Evolutionary conservation across 2,888 invertebrate genomes (phyloP), one percentile per base, ranked within the genome.

Genomic region (Cheilosia vernalis): DNA sequence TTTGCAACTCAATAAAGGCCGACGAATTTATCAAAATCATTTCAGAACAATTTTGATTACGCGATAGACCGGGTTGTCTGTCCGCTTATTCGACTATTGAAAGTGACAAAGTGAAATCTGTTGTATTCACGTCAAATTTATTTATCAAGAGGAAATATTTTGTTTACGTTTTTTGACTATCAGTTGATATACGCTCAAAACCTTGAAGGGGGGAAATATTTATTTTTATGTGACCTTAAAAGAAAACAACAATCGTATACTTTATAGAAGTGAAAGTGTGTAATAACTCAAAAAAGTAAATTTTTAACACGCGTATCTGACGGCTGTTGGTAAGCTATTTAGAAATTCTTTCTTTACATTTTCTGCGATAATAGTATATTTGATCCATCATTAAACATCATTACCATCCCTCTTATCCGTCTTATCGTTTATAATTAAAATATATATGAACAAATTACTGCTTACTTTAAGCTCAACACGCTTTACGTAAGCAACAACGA

Each of bases 11-110:
- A 83, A 83, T 83, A 83, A 73, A 83, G 67, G 17, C 51, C 56
- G 56, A 73, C 30, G 79, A 73, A 40, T 56, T 73, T 61, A 67
- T 78, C 56, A 73, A 56, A 63, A 67, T 49, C 67, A 56, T 61
- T 73, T 83, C 78, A 83, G 83, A 83, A 73, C 27, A 72, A 44
- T 67, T 78, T 61, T 72, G 61, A 78, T 56, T 63, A 67, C 40
- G 61, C 58, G 37, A 73, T 27, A 56, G 67, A 67, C 63, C 51
- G 37, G 9, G 49, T 19, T 60, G 51, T 55, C 33, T 60, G 40
- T 56, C 19, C 10, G 5, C 21, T 15, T 55, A 19, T 47, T 37
- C n/a, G n/a, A 42, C 37, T 60, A 40, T 42, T 37, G 9, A 15
- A 44, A n/a, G 49, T 67, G 37, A 67, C 60, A 63, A 55, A 42